Base-by-base conservation (phyloP, 2,888 invertebrate species). In the Camptogramma bilineatum region DNA sequence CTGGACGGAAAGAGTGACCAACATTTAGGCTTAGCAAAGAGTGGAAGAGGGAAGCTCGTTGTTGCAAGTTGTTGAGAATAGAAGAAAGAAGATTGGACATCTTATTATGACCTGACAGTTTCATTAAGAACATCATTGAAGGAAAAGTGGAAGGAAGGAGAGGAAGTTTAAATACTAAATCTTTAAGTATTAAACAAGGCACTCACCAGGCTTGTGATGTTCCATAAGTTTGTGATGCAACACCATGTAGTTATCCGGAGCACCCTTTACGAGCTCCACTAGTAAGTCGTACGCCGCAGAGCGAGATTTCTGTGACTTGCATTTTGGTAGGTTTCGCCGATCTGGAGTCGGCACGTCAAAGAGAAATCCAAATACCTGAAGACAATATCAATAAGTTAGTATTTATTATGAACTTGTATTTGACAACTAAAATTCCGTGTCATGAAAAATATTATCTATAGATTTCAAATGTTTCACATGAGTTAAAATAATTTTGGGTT, bases 231-330 rank as follows among this genome's bases (percentile, higher is more conserved):
- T 97, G 54, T 95, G 95, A 77, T 98, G 97, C 31, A 99, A 91
- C 70, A 97, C 94, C 77, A 95, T 95, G 82, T 98, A 98, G 88
- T 98, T 99, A 62, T 96, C 96, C 0, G 97, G 96, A 8, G 97
- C 96, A 18, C 96, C 96, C 76, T 97, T 96, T 0, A 97, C 97
- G 70, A 99, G 86, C 85, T 98, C 98, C 5, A 98, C 97, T 2
- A 99, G 88, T 0, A 99, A 91, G 86, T 98, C 98, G 81, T 97
- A 99, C 0, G 98, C 98, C 0, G 98, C 97, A 0, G 98, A 97
- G 53, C 99, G 94, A 0, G 98, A 97, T 39, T 97, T 95, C 62
- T 96, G 96, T 8, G 98, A 97, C 86, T 99, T 99, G 88, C 98
- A 99, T 86, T 98, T 98, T 0, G 99, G 98, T 47, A 98, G 94